A percentile compares a stretch with the other conserved stretches of the same genome.
Evolutionary conservation across 2,888 invertebrate genomes (phyloP).

Genomic region (Eupithecia exiguata): DNA sequence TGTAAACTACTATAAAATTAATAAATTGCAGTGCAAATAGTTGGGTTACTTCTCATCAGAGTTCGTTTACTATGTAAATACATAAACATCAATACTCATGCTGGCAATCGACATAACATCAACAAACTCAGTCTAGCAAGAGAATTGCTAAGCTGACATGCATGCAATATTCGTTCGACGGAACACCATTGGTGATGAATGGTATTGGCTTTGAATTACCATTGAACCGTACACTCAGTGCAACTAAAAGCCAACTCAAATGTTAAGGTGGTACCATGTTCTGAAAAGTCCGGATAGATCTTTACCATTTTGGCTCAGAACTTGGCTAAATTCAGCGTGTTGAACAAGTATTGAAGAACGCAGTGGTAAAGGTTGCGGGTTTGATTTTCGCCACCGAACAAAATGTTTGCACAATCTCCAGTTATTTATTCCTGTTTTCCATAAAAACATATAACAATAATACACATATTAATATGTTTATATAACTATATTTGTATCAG

Average conservation of each 20-base stretch:
- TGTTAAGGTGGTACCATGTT: not conserved
- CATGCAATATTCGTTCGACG: constrained; percentile 10
- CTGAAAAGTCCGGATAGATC: constrained; percentile 2
- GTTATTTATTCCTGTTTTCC: too few relatives aligned
- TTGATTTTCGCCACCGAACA: not conserved
- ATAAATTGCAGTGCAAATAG: not conserved
- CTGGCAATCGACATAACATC: not conserved
- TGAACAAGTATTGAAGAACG: not conserved
- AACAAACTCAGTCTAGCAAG: constrained; percentile 7
- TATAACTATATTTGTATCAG: too few relatives aligned
- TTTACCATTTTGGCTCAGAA: not conserved
- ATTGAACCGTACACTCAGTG: constrained; percentile 1
- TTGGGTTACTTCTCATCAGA: not conserved
- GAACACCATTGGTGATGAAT: constrained; percentile 11
- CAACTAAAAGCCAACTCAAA: constrained; percentile 9
- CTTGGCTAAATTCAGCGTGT: not conserved
- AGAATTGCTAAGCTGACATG: constrained; percentile 14
- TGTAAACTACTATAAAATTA: not conserved
- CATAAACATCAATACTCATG: not conserved
- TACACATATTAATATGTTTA: too few relatives aligned
- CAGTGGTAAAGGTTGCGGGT: not conserved
- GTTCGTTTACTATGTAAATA: not conserved
- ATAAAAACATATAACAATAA: too few relatives aligned
- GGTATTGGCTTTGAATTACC: constrained; percentile 2
- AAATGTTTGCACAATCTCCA: too few relatives aligned